These are phyloP conservation scores for Noturus placidus DNA, from an alignment of 2,113 vertebrate genomes.

Conservation along the genomic window DNA sequence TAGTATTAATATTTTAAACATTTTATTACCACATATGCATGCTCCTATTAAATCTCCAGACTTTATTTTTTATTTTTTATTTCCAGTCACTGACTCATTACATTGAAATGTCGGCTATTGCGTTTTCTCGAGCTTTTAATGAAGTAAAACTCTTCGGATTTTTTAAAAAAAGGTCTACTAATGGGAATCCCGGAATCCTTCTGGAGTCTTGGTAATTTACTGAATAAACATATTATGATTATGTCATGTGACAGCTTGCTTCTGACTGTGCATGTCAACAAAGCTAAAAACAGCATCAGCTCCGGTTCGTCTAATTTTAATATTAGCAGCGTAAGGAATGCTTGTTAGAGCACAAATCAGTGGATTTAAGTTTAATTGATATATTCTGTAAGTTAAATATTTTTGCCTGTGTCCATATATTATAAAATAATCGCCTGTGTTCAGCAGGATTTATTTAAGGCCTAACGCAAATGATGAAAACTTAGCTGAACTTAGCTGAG, in stretches of 20 bases:
- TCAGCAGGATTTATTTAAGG: neutral
- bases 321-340: neutral
- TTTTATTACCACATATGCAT: neutral
- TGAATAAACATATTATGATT: constrained; percentile 2
- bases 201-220: neutral
- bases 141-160: constrained; percentile 2
- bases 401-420: neutral
- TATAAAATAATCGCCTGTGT: neutral
- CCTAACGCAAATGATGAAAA: neutral
- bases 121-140: constrained; percentile 19
- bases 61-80: constrained; percentile 1
- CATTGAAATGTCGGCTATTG: constrained; percentile 18
- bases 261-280: neutral
- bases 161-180: neutral
- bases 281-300: neutral
- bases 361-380: neutral
- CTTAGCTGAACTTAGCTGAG: neutral
- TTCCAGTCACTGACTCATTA: constrained; percentile 42
- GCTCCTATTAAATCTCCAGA: neutral
- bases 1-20: neutral
- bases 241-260: constrained; percentile 3
- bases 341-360: neutral
- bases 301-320: neutral
- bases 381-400: neutral
- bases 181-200: neutral